Base-by-base conservation (phyloP, 2,113 vertebrate species). In the Redunca redunca region DNA sequence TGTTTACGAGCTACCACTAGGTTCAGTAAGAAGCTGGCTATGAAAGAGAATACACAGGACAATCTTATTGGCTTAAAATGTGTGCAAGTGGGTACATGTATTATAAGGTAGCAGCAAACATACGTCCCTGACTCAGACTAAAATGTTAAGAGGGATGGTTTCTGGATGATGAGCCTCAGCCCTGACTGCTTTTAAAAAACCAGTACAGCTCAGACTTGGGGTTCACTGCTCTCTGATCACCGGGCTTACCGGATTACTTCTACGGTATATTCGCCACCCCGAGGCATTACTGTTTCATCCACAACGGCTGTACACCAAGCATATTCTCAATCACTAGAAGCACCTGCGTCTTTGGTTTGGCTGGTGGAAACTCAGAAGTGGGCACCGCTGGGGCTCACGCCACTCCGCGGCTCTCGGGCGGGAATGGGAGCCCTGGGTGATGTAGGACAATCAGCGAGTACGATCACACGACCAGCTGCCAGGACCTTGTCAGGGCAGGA, bases 21-120 rank as follows among this genome's bases (percentile, higher is more conserved):
- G 13, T 74, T 64, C 93, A 77, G 64, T 62, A n/a, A 80, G 85
- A 80, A 96, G 33, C 28, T 53, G 36, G 55, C n/a, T 94, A 15
- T 17, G 78, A 46, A 33, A 92, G 62, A 48, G 26, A 77, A n/a
- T 12, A 60, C 8, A 36, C 28, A 30, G 25, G 14, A 53, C 33
- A 40, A 74, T 80, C 62, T 58, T 17, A 36, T 25, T 62, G 33
- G 33, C 15, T 90, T 77, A 53, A 87, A 89, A 33, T 43, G 5
- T 83, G 6, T 40, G 23, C n/a, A 91, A 25, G 1, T 5, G 40
- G 16, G 19, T 2, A 50, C 50, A 21, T 33, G 62, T 67, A 53
- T 78, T 6, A n/a, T 26, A 83, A 50, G 40, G 62, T 64, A 53
- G 28, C 19, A 9, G 33, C 58, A 88, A 64, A 23, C 15, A 36